Percentiles rank a stretch among this genome's conserved stretches.
Conservation (phyloP, 2,113 vertebrate genomes). For the Larimichthys polyactis region DNA sequence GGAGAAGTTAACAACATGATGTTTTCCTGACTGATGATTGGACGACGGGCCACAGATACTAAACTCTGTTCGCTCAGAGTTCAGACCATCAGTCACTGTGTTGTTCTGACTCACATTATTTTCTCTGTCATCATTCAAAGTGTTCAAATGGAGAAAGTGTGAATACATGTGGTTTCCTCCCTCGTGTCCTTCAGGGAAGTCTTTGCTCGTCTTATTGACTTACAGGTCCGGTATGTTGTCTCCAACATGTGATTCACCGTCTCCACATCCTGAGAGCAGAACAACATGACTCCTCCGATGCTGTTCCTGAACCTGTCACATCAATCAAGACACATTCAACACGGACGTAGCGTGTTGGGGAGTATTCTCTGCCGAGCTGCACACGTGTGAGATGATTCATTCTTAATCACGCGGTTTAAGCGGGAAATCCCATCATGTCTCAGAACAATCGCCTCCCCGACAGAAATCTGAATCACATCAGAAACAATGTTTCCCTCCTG, state of each 20-base stretch:
- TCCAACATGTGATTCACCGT: background rate
- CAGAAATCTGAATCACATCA: no score
- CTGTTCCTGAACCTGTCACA: background rate
- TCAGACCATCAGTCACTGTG: no score
- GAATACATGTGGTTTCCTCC: background rate
- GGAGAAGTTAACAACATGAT: background rate
- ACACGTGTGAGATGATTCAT: background rate
- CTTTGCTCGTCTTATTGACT: background rate
- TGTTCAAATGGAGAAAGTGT: background rate
- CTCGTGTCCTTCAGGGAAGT: constrained; percentile 18
- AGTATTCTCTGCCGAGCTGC: background rate
- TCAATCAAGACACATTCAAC: background rate
- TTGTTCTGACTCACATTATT: no score
- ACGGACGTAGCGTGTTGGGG: background rate
- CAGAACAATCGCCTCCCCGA: background rate
- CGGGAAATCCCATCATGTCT: background rate
- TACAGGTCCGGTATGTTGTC: background rate
- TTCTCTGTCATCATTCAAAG: background rate
- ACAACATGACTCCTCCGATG: background rate
- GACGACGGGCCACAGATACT: background rate
- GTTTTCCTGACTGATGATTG: background rate
- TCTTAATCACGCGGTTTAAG: background rate
- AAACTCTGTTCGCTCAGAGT: background rate
- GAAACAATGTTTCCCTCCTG: background rate
- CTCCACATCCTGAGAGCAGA: background rate